Evolutionary conservation across 2,797 vertebrate genomes (phyloP).

Genomic region (Muscicapa striata): DNA sequence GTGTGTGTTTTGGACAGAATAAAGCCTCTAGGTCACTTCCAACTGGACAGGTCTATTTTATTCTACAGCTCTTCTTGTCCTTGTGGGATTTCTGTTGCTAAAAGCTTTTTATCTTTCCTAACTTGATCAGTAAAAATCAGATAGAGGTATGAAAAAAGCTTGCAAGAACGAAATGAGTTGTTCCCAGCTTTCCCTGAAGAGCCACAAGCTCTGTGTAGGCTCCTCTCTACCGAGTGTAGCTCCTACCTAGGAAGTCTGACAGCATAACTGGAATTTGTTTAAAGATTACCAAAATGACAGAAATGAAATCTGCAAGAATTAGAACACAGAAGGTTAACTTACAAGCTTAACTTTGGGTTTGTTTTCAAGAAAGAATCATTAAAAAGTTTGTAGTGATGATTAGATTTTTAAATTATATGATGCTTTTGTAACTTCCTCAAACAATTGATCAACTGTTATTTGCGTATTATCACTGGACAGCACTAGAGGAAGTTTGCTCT

Average conservation of each 20-base stretch:
- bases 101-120: not conserved
- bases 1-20: not conserved
- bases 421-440: not conserved
- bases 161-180: not conserved
- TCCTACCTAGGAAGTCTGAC: not conserved
- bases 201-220: not conserved
- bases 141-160: not conserved
- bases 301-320: not conserved
- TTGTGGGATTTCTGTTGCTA: not conserved
- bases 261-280: conserved; percentile 13
- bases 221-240: not conserved
- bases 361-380: not conserved
- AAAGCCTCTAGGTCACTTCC: not conserved
- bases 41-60: not conserved
- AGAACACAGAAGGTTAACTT: not conserved
- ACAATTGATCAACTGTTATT: not conserved
- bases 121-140: not conserved
- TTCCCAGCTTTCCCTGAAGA: not conserved
- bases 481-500: not conserved
- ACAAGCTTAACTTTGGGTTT: not conserved
- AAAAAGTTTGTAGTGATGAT: not conserved
- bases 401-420: not conserved
- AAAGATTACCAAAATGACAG: not conserved
- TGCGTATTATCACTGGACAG: not conserved
- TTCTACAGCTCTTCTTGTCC: not conserved